Base-by-base conservation (phyloP, 30 jellyfish, hydroid and myxozoan species). In the Turritopsis dohrnii region DNA sequence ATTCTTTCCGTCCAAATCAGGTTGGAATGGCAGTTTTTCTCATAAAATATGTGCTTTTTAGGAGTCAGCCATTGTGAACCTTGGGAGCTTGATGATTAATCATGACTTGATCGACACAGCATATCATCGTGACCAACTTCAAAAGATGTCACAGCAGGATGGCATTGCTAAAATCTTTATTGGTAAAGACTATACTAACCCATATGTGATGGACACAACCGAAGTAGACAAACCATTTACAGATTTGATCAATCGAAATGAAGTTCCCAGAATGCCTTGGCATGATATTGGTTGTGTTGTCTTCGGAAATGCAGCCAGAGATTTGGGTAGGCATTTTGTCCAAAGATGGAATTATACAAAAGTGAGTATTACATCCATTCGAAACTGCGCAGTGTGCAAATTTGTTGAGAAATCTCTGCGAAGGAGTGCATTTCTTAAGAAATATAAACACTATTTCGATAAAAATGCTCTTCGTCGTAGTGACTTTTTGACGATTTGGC, bases 181-280 rank as follows among this genome's bases (percentile, higher is more conserved):
- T 16, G 98, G 98, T 1, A 93, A 93, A 74, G 98, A 93, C 79
- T 93, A 89, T 66, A 81, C 95, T 75, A 93, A 93, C 72, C 96
- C 88, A n/a, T 93, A 88, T 73, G 81, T 81, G n/a, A 85, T 84
- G 54, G 98, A 93, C 80, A 60, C 89, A 21, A 9, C 71, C 4
- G 98, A 88, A 29, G 82, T 93, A 19, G 91, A 93, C 29, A 93
- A 88, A 66, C 98, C 98, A 19, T 82, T 54, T 71, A 91, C 90
- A 7, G 98, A 93, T 79, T 82, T 87, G 16, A 29, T 93, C 19
- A 94, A 93, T 81, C 84, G 98, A 31, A 79, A 84, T 71, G 72
- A 1, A 31, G 30, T 53, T 21, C 96, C 96, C 26, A 85, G 98
- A 86, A 93, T 93, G 98, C 98, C 98, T 16, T 93, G 98, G 98